phyloP scores from a whole-genome alignment of 2,888 invertebrate species.

The Hofmannophila pseudospretella region DNA sequence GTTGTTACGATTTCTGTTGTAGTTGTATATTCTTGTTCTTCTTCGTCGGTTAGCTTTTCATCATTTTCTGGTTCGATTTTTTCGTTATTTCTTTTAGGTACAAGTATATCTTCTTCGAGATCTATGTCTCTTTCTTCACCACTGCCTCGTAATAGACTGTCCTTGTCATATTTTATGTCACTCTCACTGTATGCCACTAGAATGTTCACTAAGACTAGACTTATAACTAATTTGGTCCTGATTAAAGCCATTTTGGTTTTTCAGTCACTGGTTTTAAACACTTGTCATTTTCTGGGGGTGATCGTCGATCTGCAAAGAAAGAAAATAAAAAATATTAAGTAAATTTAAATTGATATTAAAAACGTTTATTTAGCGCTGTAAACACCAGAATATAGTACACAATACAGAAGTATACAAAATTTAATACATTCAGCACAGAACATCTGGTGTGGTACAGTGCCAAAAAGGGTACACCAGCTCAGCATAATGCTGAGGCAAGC shows the following conservation, averaged over 20 bases:
- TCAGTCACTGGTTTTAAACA: slow-evolving; percentile 1
- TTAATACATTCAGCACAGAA: too few relatives aligned
- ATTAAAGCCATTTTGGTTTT: slow-evolving; percentile 19
- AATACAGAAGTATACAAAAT: too few relatives aligned
- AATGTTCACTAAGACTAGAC: slow-evolving; percentile 15
- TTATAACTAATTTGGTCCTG: slow-evolving; percentile 18
- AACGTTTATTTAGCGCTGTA: too few relatives aligned
- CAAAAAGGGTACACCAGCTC: too few relatives aligned
- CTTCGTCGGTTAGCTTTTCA: too few relatives aligned
- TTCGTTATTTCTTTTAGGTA: neutral
- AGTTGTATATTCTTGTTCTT: too few relatives aligned
- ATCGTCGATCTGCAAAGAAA: neutral
- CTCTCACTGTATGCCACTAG: slow-evolving; percentile 12
- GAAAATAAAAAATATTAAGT: too few relatives aligned
- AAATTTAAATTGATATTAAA: too few relatives aligned
- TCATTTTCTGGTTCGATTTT: neutral
- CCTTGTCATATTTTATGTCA: neutral
- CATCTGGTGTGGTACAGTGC: too few relatives aligned
- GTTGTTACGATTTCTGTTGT: neutral
- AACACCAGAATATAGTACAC: too few relatives aligned
- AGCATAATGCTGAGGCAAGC: too few relatives aligned
- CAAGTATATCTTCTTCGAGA: neutral
- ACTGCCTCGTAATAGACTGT: slow-evolving; percentile 7
- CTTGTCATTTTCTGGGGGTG: neutral
- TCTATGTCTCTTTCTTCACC: slow-evolving; percentile 9